Percentiles rank a stretch among this genome's conserved stretches.
These are phyloP conservation scores for Acronicta leporina DNA, from an alignment of 2,888 invertebrate species.

Conservation along the genomic window DNA sequence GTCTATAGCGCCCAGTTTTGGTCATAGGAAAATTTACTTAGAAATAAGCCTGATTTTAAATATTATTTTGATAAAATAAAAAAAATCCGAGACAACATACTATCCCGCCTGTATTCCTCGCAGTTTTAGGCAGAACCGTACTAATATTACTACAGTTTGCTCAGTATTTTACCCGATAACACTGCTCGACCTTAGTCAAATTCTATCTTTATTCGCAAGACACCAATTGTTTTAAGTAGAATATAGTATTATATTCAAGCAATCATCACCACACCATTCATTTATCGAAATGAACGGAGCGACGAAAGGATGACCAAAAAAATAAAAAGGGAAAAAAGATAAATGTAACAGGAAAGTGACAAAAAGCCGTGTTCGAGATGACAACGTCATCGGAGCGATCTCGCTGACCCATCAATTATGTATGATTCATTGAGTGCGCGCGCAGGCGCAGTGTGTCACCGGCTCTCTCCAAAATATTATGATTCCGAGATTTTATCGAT, in stretches of 20 bases:
- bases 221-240: too few relatives aligned
- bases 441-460: conserved; percentile 68
- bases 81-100: too few relatives aligned
- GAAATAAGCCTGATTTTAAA: conserved; percentile 1
- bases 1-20: too few relatives aligned
- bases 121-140: too few relatives aligned
- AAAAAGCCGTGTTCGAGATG: conserved; percentile 78
- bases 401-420: conserved; percentile 80
- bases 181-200: too few relatives aligned
- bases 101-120: too few relatives aligned
- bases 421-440: conserved; percentile 82
- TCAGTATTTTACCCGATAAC: too few relatives aligned
- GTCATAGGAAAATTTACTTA: too few relatives aligned
- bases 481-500: conserved; percentile 82
- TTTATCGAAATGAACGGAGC: conserved; percentile 51
- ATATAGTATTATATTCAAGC: too few relatives aligned
- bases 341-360: conserved; percentile 66
- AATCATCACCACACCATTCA: conserved; percentile 57
- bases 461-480: conserved; percentile 79
- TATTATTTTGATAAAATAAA: conserved; percentile 2
- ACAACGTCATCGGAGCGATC: conserved; percentile 68
- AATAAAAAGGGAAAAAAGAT: conserved; percentile 34
- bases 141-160: too few relatives aligned
- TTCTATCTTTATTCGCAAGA: too few relatives aligned
- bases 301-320: conserved; percentile 52